Evolutionary conservation across 1,140 invertebrate species (phyloP).

Genomic region (Caerostris extrusa): DNA sequence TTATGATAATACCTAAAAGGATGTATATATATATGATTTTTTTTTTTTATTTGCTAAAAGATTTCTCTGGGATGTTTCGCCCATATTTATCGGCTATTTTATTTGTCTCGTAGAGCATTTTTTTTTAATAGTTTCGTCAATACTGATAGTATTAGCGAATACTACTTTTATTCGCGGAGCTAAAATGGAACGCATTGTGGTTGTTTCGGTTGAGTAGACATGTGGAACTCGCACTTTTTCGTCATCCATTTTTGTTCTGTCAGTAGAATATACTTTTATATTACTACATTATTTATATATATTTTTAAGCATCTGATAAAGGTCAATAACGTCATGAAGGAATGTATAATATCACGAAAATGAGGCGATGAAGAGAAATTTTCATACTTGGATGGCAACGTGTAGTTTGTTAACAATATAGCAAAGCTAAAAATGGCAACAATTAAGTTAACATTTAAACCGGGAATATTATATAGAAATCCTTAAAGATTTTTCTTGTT

Average conservation of each 20-base stretch:
- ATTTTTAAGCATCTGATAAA: slow-evolving; percentile 20
- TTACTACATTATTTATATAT: slow-evolving; percentile 29
- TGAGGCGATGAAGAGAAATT: not conserved
- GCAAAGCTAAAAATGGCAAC: not conserved
- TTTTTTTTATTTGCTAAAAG: not conserved
- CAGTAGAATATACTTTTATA: slow-evolving; percentile 4
- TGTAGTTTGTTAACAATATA: not conserved
- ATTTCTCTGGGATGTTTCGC: slow-evolving; percentile 11
- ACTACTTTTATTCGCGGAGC: not conserved
- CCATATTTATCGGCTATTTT: slow-evolving; percentile 25
- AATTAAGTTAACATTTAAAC: not conserved
- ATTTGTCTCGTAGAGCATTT: slow-evolving; percentile 10
- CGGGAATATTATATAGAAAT: no score
- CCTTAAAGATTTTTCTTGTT: no score
- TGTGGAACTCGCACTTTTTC: not conserved
- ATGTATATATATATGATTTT: not conserved
- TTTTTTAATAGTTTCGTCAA: slow-evolving; percentile 7
- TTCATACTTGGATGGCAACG: not conserved
- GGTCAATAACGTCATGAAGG: slow-evolving; percentile 39
- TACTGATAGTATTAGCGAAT: slow-evolving; percentile 32
- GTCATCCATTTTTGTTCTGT: not conserved
- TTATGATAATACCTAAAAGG: slow-evolving; percentile 16
- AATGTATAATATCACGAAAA: not conserved
- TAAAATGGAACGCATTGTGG: slow-evolving; percentile 31
- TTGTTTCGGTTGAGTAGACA: slow-evolving; percentile 22